Base-by-base conservation (phyloP, 2,113 vertebrate genomes). In the Rhynchomys soricoides region DNA sequence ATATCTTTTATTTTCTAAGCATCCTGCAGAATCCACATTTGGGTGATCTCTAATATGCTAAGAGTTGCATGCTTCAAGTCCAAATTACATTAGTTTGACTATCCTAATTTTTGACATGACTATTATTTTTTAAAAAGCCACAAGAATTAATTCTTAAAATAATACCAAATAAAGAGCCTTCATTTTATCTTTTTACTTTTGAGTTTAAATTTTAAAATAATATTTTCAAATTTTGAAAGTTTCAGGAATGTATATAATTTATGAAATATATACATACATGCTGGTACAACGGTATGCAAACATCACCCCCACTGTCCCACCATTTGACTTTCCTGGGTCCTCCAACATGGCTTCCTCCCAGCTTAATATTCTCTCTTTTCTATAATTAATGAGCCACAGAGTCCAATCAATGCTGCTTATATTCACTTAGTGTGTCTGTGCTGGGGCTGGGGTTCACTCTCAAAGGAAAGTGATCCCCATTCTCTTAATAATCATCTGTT, bases 121-220 rank as follows among this genome's bases (percentile, higher is more conserved):
- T n/a, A 1, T 68, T 86, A 70, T 70, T 5, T 40, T 43, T 40
- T 3, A 26, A 13, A 57, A 93, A 90, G 6, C 26, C 57, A 12
- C 26, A 75, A 81, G 71, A 77, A 81, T 83, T 16, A 16, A 85
- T 45, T 92, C 12, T 85, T 45, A 93, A 94, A 88, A 96, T 55
- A 52, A 52, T 17, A 55, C 3, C 50, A 81, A 77, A 31, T 26
- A 77, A 79, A 79, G 50, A 6, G 31, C 48, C 52, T 79, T 79
- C 48, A 37, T 55, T 78, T 81, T n/a, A 81, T 55, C 17, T 55
- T 3, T 22, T 55, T 21, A 81, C 78, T 81, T 81, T 55, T 55
- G 21, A n/a, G 50, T 55, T 81, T 55, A 55, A 37, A 55, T 55
- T 55, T 81, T 55, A 55, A 55, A 55, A 81, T 37, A 55, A 55